Evolutionary conservation across 2,888 invertebrate genomes (phyloP), one percentile per base, ranked within the genome.

Genomic region (Diarsia dahlii): DNA sequence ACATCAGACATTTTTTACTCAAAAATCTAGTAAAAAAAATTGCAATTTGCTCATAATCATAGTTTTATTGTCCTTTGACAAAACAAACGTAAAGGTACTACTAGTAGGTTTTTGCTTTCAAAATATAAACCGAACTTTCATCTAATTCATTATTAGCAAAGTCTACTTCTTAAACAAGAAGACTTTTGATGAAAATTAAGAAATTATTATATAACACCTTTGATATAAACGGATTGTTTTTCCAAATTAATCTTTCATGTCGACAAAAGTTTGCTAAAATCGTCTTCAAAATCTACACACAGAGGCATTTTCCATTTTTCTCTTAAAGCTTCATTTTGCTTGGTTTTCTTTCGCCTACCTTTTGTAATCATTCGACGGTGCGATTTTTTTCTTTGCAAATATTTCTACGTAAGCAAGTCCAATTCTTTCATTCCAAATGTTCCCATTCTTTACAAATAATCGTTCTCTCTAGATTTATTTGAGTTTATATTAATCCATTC

Each of bases 401-500:
- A 58, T 64, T 65, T 58, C 74, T 60, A 23, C 56, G 46, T 52
- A 74, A 81, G 81, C 45, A 81, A 81, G 50, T 74, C 34, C 45
- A 58, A 64, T 74, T 56, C 74, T 13, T 34, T 56, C 63, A 34
- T 56, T 80, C 34, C 46, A 46, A 60, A 64, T 74, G 50, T 74
- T 73, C 63, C 48, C 80, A 77, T 77, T 34, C 39, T 54, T 66
- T 63, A 77, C 60, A 82, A 78, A 80, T 82, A 82, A 69, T 46
- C 78, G 48, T 65, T 8, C 48, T 63, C 45, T 78, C 18, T 46
- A 66, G 60, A 80, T 80, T 80, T 78, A 80, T 80, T 66, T 63
- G 45, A 83, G 34, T 82, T 78, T 63, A 71, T 83, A 80, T 82
- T 80, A 80, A 83, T 78, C 80, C 83, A 71, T 66, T 71, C 56